Base-by-base conservation (phyloP, 64 coral and sea anemone genomes). In the Actinia equina region DNA sequence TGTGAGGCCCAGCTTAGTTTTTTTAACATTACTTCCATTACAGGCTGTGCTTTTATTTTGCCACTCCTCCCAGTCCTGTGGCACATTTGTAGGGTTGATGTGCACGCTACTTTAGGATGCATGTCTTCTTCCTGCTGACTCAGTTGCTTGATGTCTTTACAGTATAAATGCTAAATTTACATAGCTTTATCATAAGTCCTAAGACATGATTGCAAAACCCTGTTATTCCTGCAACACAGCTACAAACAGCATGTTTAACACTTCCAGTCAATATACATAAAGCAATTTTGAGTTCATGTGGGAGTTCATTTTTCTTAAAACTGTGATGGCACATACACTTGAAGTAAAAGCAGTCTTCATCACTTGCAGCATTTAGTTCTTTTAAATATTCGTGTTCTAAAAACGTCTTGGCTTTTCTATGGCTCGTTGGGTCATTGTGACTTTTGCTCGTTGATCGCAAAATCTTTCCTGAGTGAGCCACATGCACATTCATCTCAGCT, bases 71-170 rank as follows among this genome's bases (percentile, higher is more conserved):
- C 80, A 76, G 78, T 81, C 53, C 46, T 92, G 65, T 92, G 90
- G 85, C 85, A 92, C 52, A 92, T 64, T 16, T 92, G 90, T 64
- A 92, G 65, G 46, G 44, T 57, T 52, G 85, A 87, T 43, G 90
- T 92, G 57, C 90, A 92, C 44, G 60, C 43, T 82, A 17, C 59
- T 51, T 86, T 55, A 57, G 60, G 80, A 76, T 17, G 42, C 83
- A 91, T 86, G 84, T 92, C 90, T 83, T 86, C 86, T 83, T 87
- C 90, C n/a, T n/a, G n/a, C 80, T 84, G 43, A 69, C 76, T 77
- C 82, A 92, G 83, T 14, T 92, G 85, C 27, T 42, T 83, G 22
- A 92, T 43, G 58, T 92, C 79, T 92, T 78, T 81, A 52, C 90
- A 92, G 22, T 79, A 81, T 87, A 83, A 78, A 91, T 69, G 62